A percentile compares a stretch with the other conserved stretches of the same genome.
phyloP scores from a whole-genome alignment of 2,113 vertebrate genomes.

The Epinephelus fuscoguttatus region DNA sequence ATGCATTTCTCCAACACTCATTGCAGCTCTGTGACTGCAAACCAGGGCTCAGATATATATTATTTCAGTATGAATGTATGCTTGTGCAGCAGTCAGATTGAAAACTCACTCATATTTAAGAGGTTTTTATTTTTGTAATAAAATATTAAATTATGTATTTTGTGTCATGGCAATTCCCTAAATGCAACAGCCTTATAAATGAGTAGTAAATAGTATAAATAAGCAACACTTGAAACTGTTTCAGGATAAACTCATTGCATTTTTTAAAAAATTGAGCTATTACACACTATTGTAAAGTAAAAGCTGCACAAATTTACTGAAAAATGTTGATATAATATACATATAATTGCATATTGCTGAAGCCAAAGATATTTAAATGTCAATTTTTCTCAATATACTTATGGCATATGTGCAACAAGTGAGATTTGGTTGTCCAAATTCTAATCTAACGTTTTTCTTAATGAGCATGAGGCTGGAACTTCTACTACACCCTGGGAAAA shows the following conservation, averaged over 20 bases:
- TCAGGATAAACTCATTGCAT: not conserved
- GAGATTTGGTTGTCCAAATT: too few species aligned
- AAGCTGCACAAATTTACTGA: not conserved
- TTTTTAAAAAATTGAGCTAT: not conserved
- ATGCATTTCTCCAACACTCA: not conserved
- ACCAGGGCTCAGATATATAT: not conserved
- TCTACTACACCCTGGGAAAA: not conserved
- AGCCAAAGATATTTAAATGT: too few species aligned
- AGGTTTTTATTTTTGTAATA: constrained; percentile 54
- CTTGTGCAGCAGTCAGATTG: not conserved
- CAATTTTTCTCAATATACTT: too few species aligned
- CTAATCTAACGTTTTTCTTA: too few species aligned
- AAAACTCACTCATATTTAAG: not conserved
- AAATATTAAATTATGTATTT: constrained; percentile 29
- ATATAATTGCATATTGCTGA: too few species aligned
- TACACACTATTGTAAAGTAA: not conserved
- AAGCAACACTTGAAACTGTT: not conserved
- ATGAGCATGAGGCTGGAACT: too few species aligned
- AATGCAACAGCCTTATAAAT: not conserved
- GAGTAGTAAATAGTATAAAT: not conserved
- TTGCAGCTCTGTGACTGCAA: not conserved
- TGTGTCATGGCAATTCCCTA: not conserved
- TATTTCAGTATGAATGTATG: not conserved
- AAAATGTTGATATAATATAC: too few species aligned
- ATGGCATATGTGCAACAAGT: too few species aligned